phyloP scores from a whole-genome alignment of 1,140 invertebrate genomes.

The Drosophila miranda region DNA sequence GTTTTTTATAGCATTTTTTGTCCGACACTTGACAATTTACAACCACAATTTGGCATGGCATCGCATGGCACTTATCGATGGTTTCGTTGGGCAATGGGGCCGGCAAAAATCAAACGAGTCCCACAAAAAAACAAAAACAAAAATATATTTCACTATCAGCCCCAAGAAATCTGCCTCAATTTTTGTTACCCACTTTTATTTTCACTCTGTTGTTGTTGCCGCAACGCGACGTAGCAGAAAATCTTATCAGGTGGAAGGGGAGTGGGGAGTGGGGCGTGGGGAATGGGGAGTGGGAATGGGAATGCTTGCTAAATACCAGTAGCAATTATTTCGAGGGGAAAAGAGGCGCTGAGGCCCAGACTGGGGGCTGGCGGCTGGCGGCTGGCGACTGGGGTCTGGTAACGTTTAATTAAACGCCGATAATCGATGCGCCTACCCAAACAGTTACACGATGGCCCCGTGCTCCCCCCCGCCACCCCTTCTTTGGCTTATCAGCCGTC shows the following conservation, averaged over 20 bases:
- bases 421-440: constrained; percentile 70
- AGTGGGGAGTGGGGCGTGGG: constrained; percentile 12
- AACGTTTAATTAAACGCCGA: constrained; percentile 76
- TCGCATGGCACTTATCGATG: constrained; percentile 68
- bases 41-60: constrained; percentile 71
- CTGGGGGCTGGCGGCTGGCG: background rate
- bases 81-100: constrained; percentile 1
- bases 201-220: constrained; percentile 16
- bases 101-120: constrained; percentile 70
- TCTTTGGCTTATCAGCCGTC: constrained; percentile 45
- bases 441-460: constrained; percentile 58
- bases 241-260: constrained; percentile 51
- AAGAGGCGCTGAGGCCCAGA: background rate
- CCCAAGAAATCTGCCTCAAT: constrained; percentile 68
- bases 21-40: constrained; percentile 62
- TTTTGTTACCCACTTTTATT: constrained; percentile 53
- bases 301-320: constrained; percentile 79
- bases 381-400: constrained; percentile 27
- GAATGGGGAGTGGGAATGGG: too few species aligned
- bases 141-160: constrained; percentile 58
- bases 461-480: too few species aligned
- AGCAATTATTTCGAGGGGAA: constrained; percentile 65
- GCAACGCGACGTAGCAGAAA: constrained; percentile 5
- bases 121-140: constrained; percentile 35
- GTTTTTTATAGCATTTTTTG: constrained; percentile 41